These are phyloP conservation scores for Hyaena hyaena DNA, from an alignment of 2,113 vertebrate species.

Conservation along the genomic window DNA sequence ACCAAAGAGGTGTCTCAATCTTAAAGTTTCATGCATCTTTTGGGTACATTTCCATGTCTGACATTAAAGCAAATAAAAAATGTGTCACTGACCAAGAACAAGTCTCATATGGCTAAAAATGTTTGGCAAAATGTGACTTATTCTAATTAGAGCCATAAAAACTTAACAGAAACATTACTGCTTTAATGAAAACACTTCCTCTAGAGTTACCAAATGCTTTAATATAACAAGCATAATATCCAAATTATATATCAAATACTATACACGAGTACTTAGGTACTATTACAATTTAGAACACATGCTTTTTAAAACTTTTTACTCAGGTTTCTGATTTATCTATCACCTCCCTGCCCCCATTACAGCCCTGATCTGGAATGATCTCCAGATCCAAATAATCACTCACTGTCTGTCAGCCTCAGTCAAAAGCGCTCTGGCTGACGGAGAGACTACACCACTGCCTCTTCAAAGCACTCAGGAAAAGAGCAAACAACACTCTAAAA, in stretches of 20 bases:
- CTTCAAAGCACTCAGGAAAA: background rate
- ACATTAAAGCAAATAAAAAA: background rate
- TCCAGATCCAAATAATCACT: background rate
- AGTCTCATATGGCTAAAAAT: background rate
- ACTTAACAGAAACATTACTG: background rate
- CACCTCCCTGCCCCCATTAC: too few relatives aligned
- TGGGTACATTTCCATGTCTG: background rate
- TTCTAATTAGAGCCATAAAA: background rate
- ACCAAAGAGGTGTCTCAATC: background rate
- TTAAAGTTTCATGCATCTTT: background rate
- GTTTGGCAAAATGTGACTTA: background rate
- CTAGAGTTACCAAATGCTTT: background rate
- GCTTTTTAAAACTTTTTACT: background rate
- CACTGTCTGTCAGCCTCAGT: background rate
- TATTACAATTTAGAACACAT: background rate
- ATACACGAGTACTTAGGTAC: background rate
- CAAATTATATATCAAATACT: background rate
- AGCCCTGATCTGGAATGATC: background rate
- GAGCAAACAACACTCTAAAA: too few relatives aligned
- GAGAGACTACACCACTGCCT: background rate
- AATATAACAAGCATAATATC: background rate
- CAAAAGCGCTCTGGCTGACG: fast-evolving
- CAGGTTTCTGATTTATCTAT: background rate
- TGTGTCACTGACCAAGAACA: background rate
- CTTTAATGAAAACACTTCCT: background rate